phyloP scores from a whole-genome alignment of 2,888 invertebrate species.

The Drosophila parthenogenetica region DNA sequence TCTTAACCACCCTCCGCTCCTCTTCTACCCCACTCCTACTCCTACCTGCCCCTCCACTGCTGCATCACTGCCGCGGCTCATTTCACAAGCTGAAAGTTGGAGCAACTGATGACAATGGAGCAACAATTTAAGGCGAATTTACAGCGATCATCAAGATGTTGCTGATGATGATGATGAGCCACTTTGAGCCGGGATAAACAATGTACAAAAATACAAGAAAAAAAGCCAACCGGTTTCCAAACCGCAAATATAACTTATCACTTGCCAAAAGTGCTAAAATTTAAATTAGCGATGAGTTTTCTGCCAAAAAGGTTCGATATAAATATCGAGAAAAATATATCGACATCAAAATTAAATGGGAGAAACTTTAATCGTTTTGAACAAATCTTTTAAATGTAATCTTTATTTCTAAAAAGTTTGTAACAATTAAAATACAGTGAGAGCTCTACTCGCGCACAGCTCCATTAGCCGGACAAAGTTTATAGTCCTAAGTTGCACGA shows the following conservation, averaged over 20 bases:
- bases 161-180: conserved; percentile 32
- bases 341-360: not conserved
- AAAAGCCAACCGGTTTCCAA: conserved; percentile 27
- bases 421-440: too few relatives aligned
- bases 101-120: conserved; percentile 22
- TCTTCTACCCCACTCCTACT: not conserved
- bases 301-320: not conserved
- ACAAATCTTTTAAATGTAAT: too few relatives aligned
- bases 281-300: not conserved
- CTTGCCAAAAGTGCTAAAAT: not conserved
- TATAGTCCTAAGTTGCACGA: too few relatives aligned
- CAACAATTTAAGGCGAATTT: conserved; percentile 57
- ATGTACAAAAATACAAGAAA: not conserved
- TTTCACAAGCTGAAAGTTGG: conserved; percentile 7
- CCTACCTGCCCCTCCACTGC: not conserved
- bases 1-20: not conserved
- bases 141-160: conserved; percentile 36
- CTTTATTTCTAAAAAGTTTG: too few relatives aligned
- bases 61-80: not conserved
- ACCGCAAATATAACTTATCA: conserved; percentile 1
- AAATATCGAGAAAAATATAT: not conserved
- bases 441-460: too few relatives aligned
- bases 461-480: too few relatives aligned
- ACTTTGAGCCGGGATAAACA: conserved; percentile 46
- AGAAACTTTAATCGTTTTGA: too few relatives aligned